Conservation (phyloP, 2,797 vertebrate species). For the Periparus ater region DNA sequence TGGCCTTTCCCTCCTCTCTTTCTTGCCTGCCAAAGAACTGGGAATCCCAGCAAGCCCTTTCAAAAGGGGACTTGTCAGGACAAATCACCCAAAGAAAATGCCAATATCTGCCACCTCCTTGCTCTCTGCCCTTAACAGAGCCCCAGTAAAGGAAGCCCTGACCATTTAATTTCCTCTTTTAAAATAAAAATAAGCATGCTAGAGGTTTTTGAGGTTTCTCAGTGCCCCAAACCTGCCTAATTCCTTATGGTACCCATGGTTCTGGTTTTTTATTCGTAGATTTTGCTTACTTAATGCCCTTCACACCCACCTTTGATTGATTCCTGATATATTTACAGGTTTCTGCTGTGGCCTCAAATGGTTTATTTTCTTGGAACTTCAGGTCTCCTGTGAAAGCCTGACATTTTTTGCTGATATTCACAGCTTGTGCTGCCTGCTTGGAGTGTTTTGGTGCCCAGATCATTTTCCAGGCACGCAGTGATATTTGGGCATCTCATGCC, state of each 20-base stretch:
- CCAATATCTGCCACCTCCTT: not conserved
- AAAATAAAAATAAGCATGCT: not conserved
- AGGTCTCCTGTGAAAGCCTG: not conserved
- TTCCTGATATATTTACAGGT: not conserved
- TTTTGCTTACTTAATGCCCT: not conserved
- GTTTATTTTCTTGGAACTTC: not conserved
- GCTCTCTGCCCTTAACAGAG: not conserved
- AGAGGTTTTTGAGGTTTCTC: not conserved
- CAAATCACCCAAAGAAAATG: not conserved
- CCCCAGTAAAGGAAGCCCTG: not conserved
- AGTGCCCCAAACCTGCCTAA: not conserved
- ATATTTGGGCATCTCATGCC: not conserved
- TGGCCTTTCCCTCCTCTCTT: not conserved
- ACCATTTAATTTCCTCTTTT: not conserved
- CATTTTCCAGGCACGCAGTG: not conserved
- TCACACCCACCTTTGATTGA: not conserved
- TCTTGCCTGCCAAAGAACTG: not conserved
- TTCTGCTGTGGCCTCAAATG: not conserved
- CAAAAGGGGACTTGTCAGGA: not conserved
- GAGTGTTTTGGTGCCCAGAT: not conserved
- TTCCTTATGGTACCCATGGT: not conserved
- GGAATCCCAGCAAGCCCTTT: not conserved
- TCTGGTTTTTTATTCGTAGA: not conserved
- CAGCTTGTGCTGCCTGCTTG: not conserved
- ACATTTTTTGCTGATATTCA: not conserved